Conservation (phyloP, 2,888 invertebrate species). For the Chrysomela aeneicollis region DNA sequence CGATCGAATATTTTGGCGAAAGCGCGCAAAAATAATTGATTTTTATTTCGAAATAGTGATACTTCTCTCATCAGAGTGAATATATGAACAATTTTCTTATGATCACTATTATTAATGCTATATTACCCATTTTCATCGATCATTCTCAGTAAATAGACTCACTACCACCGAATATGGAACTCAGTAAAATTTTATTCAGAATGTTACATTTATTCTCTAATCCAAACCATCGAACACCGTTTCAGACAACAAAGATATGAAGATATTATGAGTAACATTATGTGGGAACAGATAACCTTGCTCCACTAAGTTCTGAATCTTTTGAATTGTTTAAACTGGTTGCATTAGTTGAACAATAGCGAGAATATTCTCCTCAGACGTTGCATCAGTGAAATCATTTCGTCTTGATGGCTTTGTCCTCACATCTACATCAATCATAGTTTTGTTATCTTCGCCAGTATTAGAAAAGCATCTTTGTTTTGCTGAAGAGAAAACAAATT, state of each 20-base stretch:
- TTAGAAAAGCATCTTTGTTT: constrained; percentile 14
- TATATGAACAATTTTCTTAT: no score
- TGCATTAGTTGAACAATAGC: constrained; percentile 25
- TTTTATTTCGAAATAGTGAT: no score
- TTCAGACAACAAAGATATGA: not conserved
- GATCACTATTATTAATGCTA: no score
- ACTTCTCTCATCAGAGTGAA: no score
- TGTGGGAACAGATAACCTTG: constrained; percentile 16
- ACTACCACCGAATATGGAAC: no score
- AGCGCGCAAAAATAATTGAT: no score
- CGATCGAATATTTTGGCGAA: no score
- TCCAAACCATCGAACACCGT: not conserved
- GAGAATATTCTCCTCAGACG: constrained; percentile 22
- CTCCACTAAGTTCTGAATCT: constrained; percentile 24
- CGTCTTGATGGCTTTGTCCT: constrained; percentile 24
- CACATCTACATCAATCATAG: constrained; percentile 25
- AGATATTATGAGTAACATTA: not conserved
- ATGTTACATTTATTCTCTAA: no score
- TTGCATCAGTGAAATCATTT: constrained; percentile 23
- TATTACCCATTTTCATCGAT: no score
- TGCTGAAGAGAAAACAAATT: constrained; percentile 19
- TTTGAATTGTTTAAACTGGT: constrained; percentile 23
- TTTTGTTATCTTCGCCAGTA: constrained; percentile 16
- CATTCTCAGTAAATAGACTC: no score
- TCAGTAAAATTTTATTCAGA: no score